Base-by-base conservation (phyloP, 2,888 invertebrate genomes). In the Drosophila buzzatii region DNA sequence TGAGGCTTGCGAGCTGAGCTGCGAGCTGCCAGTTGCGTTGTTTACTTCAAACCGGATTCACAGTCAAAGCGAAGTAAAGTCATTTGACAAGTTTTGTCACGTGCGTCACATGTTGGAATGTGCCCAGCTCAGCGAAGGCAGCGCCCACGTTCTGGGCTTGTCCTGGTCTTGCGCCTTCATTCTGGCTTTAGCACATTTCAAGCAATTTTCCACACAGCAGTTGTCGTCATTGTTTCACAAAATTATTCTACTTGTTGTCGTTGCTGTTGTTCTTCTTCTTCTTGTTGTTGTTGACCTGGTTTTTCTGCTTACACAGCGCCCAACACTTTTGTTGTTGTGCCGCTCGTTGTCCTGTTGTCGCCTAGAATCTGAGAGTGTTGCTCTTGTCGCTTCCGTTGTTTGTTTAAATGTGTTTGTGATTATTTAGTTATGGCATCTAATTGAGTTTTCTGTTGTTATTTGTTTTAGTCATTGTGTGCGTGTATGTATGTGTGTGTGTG, bases 41-140 rank as follows among this genome's bases (percentile, higher is more conserved):
- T 72, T 85, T 83, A 77, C 77, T 70, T 70, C 75, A 69, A 75
- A 65, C 70, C 68, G 74, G 81, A 85, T 75, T 76, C 80, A 35
- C 69, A 78, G 80, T 74, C 85, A 73, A 73, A 87, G 74, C 72
- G 75, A 82, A 86, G 88, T 73, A 78, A 85, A 86, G 82, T 82
- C 84, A 85, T 88, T 87, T 87, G 89, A 89, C 86, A 87, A 87
- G 89, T 87, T 87, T 87, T 86, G 86, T 87, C 86, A 87, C 86
- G 86, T 89, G 89, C 86, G 84, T 82, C 88, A 86, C 86, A 86
- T 88, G 86, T 75, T 88, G 88, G 88, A 81, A 85, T 85, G 81
- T 49, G 39, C 59, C 39, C 59, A 59, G 39, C 62, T 58, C 57
- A 20, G 57, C 18, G 42, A 20, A 20, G 42, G 14, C 55, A 39